A percentile compares a stretch with the other conserved stretches of the same genome.
Evolutionary conservation across 1,140 invertebrate genomes (phyloP).

Genomic region (Hyphantria cunea): DNA sequence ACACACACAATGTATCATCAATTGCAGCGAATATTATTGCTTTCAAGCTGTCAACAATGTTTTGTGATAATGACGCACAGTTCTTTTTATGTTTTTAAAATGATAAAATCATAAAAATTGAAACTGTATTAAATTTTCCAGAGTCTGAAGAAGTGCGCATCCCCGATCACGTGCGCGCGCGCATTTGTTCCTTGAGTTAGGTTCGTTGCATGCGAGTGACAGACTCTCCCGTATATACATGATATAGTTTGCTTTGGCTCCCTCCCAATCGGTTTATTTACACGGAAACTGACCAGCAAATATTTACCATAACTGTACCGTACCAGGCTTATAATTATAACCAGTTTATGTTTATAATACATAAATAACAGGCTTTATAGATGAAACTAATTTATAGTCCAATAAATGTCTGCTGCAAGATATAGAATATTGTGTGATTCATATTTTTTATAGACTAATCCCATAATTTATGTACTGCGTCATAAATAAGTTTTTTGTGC

Average conservation of each 20-base stretch:
- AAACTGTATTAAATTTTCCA: slow-evolving; percentile 49
- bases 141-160: slow-evolving; percentile 50
- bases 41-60: not conserved
- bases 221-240: slow-evolving; percentile 1
- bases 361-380: slow-evolving; percentile 9
- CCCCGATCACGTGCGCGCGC: slow-evolving; percentile 51
- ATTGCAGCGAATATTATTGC: too few relatives aligned
- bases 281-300: slow-evolving; percentile 1
- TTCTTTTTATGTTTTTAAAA: not conserved
- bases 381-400: not conserved
- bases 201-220: slow-evolving; percentile 67
- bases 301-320: slow-evolving; percentile 4
- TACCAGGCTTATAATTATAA: slow-evolving; percentile 13
- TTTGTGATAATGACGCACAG: not conserved
- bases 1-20: too few relatives aligned
- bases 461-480: too few relatives aligned
- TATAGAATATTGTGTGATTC: not conserved
- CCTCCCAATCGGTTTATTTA: not conserved
- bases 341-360: slow-evolving; percentile 5
- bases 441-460: not conserved
- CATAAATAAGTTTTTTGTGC: too few relatives aligned
- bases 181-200: slow-evolving; percentile 72
- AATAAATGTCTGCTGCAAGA: not conserved
- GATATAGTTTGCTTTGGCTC: slow-evolving; percentile 1
- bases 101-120: too few relatives aligned